Evolutionary conservation across 2,113 vertebrate genomes (phyloP).

Genomic region (Spea bombifrons): DNA sequence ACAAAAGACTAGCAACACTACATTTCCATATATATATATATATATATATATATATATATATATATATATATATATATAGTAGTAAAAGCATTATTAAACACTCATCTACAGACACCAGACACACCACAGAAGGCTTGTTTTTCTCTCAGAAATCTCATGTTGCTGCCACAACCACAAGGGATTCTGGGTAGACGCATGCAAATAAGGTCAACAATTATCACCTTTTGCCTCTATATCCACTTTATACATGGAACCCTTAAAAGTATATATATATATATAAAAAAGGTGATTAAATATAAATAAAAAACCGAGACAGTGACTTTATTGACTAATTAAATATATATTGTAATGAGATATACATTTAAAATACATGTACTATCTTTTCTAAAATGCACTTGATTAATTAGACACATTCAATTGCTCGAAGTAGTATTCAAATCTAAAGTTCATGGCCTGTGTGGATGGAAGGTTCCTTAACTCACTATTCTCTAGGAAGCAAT

Average conservation of each 20-base stretch:
- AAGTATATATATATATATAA: background rate
- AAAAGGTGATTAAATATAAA: slow-evolving; percentile 15
- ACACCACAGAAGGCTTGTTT: no score
- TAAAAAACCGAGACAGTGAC: background rate
- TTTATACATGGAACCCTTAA: no score
- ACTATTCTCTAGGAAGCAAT: slow-evolving; percentile 43
- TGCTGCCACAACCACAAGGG: no score
- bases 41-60: no score
- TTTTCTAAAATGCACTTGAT: slow-evolving; percentile 34
- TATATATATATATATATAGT: background rate
- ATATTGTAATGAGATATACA: slow-evolving; percentile 13
- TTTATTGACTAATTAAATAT: slow-evolving; percentile 35
- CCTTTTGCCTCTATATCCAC: no score
- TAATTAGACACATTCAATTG: slow-evolving; percentile 44
- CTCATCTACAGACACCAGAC: no score
- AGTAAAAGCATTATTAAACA: no score
- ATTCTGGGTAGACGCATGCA: no score
- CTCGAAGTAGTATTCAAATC: slow-evolving; percentile 24
- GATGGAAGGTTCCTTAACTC: slow-evolving; percentile 42
- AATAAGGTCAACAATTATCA: no score
- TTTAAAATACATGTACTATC: slow-evolving; percentile 36
- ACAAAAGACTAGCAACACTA: no score
- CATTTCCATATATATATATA: no score
- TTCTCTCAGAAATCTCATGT: no score
- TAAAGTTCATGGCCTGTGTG: slow-evolving; percentile 21